Evolutionary conservation across 2,797 vertebrate species (phyloP).

Genomic region (Emys orbicularis): DNA sequence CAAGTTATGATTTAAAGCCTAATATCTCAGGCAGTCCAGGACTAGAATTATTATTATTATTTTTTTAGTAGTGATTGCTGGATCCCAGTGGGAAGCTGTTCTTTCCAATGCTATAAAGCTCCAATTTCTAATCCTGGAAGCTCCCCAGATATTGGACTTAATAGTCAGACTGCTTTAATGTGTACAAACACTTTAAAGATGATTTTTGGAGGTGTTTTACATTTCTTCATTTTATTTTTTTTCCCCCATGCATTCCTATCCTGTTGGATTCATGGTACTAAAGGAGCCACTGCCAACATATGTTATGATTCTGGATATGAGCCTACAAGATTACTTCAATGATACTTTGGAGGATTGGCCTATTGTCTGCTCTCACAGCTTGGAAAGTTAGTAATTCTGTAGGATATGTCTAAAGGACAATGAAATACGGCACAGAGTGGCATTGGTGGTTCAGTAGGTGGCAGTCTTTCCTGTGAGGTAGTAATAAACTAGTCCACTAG

Average conservation of each 20-base stretch:
- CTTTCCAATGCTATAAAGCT: neutral
- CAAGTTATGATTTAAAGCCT: neutral
- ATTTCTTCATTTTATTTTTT: neutral
- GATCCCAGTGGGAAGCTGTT: neutral
- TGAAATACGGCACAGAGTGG: neutral
- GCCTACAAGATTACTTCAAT: neutral
- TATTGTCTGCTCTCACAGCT: neutral
- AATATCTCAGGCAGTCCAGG: neutral
- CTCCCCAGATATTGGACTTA: neutral
- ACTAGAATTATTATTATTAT: neutral
- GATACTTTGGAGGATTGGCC: neutral
- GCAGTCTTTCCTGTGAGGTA: neutral
- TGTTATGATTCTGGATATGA: rapidly evolving
- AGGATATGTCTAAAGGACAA: neutral
- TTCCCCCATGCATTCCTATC: rapidly evolving
- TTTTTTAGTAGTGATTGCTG: neutral
- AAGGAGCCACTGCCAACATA: neutral
- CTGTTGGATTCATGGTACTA: neutral
- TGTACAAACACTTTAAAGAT: neutral
- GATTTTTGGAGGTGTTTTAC: neutral
- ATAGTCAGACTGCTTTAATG: neutral
- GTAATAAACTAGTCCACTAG: neutral
- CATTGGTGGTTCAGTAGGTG: neutral
- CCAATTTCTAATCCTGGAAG: neutral
- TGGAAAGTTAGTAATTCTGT: neutral